These are phyloP conservation scores for Margarornis squamiger DNA, from an alignment of 2,797 vertebrate genomes.

Conservation along the genomic window DNA sequence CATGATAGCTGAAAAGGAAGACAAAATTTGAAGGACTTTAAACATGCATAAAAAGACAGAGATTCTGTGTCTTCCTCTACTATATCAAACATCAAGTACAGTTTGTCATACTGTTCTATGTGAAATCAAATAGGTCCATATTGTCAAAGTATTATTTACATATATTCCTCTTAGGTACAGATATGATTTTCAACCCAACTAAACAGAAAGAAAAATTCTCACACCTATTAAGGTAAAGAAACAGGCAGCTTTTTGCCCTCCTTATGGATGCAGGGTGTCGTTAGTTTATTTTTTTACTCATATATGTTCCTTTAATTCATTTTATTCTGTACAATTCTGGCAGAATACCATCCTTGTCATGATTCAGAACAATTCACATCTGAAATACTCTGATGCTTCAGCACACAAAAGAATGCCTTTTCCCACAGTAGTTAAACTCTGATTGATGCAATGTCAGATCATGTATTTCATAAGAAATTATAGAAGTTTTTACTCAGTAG, in stretches of 20 bases:
- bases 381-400: not conserved
- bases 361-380: not conserved
- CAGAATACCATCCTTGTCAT: not conserved
- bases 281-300: not conserved
- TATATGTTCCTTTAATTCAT: not conserved
- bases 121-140: not conserved
- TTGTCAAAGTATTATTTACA: not conserved
- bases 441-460: not conserved
- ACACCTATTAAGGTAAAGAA: not conserved
- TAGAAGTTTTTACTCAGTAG: not conserved
- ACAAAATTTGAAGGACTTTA: not conserved
- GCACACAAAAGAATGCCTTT: not conserved
- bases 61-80: not conserved
- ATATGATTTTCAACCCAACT: not conserved
- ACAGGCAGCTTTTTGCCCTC: not conserved
- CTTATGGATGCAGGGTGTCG: not conserved
- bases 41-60: not conserved
- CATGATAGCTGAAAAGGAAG: not conserved
- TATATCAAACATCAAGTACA: not conserved
- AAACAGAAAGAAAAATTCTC: not conserved
- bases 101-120: not conserved
- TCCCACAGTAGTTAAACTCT: not conserved
- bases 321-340: not conserved
- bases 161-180: not conserved
- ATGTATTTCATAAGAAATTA: not conserved